phyloP scores from a whole-genome alignment of 2,888 invertebrate genomes.

The Anaspis maculata region DNA sequence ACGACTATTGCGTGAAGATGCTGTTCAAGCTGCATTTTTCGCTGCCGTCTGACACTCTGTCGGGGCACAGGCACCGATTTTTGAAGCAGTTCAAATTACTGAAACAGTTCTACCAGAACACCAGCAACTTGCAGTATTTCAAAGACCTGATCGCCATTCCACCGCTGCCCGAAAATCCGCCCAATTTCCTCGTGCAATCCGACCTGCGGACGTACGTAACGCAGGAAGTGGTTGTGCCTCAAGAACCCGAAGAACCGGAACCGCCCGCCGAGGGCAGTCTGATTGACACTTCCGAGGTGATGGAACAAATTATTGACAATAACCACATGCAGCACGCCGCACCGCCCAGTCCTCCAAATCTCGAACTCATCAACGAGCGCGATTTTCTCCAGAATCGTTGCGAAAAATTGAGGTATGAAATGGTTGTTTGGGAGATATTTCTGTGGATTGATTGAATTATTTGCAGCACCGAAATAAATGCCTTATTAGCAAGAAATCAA shows the following conservation, averaged over 20 bases:
- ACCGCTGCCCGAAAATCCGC: slow-evolving; percentile 83
- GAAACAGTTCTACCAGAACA: slow-evolving; percentile 86
- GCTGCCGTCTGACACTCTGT: slow-evolving; percentile 81
- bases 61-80: slow-evolving; percentile 86
- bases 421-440: no score
- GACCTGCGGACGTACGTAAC: slow-evolving; percentile 91
- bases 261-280: slow-evolving; percentile 53
- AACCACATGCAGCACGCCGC: slow-evolving; percentile 39
- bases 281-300: slow-evolving; percentile 57
- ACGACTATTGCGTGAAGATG: slow-evolving; percentile 93
- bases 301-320: slow-evolving; percentile 31
- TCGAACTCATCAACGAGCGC: slow-evolving; percentile 48
- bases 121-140: slow-evolving; percentile 94
- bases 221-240: slow-evolving; percentile 82
- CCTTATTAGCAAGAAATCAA: slow-evolving; percentile 47
- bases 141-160: slow-evolving; percentile 92
- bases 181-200: slow-evolving; percentile 88
- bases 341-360: slow-evolving; percentile 40
- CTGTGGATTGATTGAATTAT: no score
- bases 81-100: slow-evolving; percentile 80
- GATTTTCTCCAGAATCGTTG: slow-evolving; percentile 73
- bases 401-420: slow-evolving; percentile 53
- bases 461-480: slow-evolving; percentile 47
- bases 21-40: slow-evolving; percentile 90
- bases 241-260: slow-evolving; percentile 53